Evolutionary conservation across 2,113 vertebrate species (phyloP), one percentile per base, ranked within the genome.

Genomic region (Tragelaphus buxtoni): DNA sequence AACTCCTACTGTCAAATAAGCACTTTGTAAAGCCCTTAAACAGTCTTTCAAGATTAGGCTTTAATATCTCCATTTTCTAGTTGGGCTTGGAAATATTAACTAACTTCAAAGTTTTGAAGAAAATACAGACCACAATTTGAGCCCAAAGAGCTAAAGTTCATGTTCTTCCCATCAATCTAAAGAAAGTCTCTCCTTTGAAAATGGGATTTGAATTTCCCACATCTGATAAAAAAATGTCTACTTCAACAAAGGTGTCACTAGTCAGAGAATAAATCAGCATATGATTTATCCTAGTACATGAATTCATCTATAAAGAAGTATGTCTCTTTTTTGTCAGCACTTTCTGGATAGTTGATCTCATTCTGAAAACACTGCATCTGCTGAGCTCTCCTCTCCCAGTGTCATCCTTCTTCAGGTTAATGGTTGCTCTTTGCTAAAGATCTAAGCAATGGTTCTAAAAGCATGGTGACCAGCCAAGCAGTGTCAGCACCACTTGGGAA

Each of bases 91-190:
- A 47, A 20, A 96, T 94, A 88, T 74, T 89, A 94, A 92, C 12
- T 49, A 83, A 26, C 58, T 85, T 80, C 84, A 95, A 92, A 32
- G 45, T 61, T 94, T 81, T 95, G 9, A 92, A 93, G n/a, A 14
- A 94, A 95, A 91, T 86, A 88, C 95, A 93, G 28, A 47, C 10
- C 45, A 77, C 35, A 91, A 55, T 58, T 82, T 76, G 55, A 91
- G 42, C 10, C 13, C 26, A 32, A 32, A 90, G 90, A 26, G 39
- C 9, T 90, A 94, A 85, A 60, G 45, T 77, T 69, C 55, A 61
- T 88, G 56, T n/a, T 81, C 55, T 91, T 91, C 42, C 39, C 47
- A 84, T 88, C 81, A 61, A 10, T 86, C 60, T 91, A 85, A 89
- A 91, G 76, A 95, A 93, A 85, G 80, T 35, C 39, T 28, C 42